phyloP scores from a whole-genome alignment of 1,140 invertebrate genomes.

The Sesamia nonagrioides region DNA sequence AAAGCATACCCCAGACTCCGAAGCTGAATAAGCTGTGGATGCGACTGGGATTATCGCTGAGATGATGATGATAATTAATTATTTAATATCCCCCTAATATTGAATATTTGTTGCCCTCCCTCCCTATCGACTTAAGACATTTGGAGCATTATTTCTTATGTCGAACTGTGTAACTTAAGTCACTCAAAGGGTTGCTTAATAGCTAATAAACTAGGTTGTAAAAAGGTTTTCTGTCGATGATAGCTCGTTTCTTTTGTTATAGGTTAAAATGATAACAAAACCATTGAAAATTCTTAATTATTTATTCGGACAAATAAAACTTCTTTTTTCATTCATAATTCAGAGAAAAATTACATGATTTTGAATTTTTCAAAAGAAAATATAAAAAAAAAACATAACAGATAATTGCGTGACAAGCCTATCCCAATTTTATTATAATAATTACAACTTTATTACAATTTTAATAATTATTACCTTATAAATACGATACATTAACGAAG shows the following conservation, averaged over 20 bases:
- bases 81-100: too few relatives aligned
- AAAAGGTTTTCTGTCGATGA: too few relatives aligned
- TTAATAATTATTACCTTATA: constrained; percentile 76
- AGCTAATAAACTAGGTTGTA: too few relatives aligned
- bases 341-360: constrained; percentile 65
- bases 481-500: constrained; percentile 81
- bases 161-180: too few relatives aligned
- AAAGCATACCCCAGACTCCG: too few relatives aligned
- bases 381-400: constrained; percentile 75
- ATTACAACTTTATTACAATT: constrained; percentile 84
- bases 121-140: too few relatives aligned
- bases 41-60: too few relatives aligned
- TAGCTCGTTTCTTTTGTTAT: background rate
- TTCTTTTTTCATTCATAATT: constrained; percentile 72
- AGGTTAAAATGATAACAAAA: constrained; percentile 59
- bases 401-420: constrained; percentile 80
- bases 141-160: too few relatives aligned
- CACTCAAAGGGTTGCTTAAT: too few relatives aligned
- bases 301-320: constrained; percentile 84
- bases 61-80: too few relatives aligned
- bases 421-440: constrained; percentile 78
- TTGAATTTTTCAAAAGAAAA: constrained; percentile 62
- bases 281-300: constrained; percentile 81
- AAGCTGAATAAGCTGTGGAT: too few relatives aligned
- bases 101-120: too few relatives aligned